phyloP scores from a whole-genome alignment of 2,113 vertebrate genomes.

The Neomonachus schauinslandi region DNA sequence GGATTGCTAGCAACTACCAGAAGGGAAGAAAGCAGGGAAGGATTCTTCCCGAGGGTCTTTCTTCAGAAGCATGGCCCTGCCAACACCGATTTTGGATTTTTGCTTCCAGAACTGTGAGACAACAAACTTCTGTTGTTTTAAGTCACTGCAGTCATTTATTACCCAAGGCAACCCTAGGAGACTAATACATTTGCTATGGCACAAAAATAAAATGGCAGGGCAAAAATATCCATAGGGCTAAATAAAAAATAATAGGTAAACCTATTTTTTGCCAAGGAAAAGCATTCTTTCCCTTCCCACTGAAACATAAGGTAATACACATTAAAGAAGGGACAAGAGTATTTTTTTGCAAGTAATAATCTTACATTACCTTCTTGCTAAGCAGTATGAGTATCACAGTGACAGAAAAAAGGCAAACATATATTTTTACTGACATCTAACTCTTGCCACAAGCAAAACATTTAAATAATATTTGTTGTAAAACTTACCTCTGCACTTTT shows the following conservation, averaged over 20 bases:
- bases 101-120: background rate
- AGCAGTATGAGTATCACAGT: background rate
- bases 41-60: background rate
- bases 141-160: background rate
- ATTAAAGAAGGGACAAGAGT: background rate
- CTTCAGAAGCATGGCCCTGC: background rate
- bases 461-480: background rate
- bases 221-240: background rate
- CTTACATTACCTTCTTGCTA: background rate
- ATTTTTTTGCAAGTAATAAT: background rate
- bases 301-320: background rate
- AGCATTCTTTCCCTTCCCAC: background rate
- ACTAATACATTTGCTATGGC: background rate
- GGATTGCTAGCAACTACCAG: background rate
- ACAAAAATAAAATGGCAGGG: background rate
- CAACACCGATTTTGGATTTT: background rate
- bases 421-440: slow-evolving; percentile 20
- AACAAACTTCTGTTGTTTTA: background rate
- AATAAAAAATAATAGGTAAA: slow-evolving; percentile 34
- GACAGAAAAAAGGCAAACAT: background rate
- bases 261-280: background rate
- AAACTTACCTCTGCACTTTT: slow-evolving; percentile 96
- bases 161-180: background rate
- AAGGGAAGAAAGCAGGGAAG: background rate
- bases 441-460: slow-evolving; percentile 38